Base-by-base conservation (phyloP, 2,797 vertebrate genomes). In the Clarias platycephalus region DNA sequence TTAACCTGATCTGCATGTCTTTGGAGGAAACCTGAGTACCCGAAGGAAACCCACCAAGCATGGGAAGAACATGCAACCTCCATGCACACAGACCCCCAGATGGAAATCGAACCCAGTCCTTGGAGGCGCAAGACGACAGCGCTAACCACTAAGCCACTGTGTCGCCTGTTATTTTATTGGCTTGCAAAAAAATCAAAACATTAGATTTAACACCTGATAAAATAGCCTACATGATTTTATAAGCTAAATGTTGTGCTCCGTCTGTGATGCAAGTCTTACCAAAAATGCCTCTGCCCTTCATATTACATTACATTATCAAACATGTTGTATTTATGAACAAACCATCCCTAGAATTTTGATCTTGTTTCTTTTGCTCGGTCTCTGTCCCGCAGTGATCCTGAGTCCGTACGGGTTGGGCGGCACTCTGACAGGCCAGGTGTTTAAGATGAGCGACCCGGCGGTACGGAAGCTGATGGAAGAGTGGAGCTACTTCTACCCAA, bases 401-500 rank as follows among this genome's bases (percentile, higher is more conserved):
- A 98, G 97, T 88, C 98, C 98, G 0, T 99, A 99, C 0, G 98
- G 98, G 16, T 93, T 99, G 91, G 97, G 96, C 0, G 98, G 97
- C 81, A 97, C 97, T 0, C 95, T 99, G 1, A 99, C 97, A 0
- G 98, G 98, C 81, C 98, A 98, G 89, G 95, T 95, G 0, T 98
- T 95, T 88, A 99, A 99, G 93, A 98, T 97, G 95, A 97, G 96
- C 44, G 98, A 99, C 89, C 97, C 97, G 0, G 97, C 97, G 0
- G 95, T 96, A 24, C 94, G 96, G 7, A 99, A 98, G 88, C 88
- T 99, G 87, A 97, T 99, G 86, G 98, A 99, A 91, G 98, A 99
- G 87, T 99, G 98, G 98, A 98, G 97, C 91, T 97, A 97, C 92
- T 99, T 99, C 91, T 99, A 99, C 91, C 98, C 98, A 2, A 96